Conservation (phyloP, 2,888 invertebrate species). For the Liodrosophila aerea region DNA sequence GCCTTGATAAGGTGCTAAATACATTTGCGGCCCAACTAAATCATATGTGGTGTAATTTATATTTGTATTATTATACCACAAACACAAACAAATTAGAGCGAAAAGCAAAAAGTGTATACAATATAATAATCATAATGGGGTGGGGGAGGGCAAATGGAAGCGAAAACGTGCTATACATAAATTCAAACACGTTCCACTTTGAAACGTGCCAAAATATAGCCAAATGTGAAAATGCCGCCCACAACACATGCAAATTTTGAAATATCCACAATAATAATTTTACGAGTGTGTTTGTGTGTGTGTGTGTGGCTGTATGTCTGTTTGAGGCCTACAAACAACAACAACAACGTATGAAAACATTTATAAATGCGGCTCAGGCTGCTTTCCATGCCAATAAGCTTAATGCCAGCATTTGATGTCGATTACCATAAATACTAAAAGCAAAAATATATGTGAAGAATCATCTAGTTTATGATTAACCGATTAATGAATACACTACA, state of each 20-base stretch:
- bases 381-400: conserved; percentile 71
- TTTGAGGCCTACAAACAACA: conserved; percentile 38
- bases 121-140: not conserved
- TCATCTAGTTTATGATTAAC: not conserved
- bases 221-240: conserved; percentile 41
- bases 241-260: conserved; percentile 41
- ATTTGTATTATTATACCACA: conserved; percentile 5
- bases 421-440: conserved; percentile 71
- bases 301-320: conserved; percentile 10
- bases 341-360: conserved; percentile 42
- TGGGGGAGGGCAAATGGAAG: not conserved
- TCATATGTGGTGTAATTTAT: conserved; percentile 16
- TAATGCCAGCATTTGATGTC: conserved; percentile 72
- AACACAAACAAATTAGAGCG: conserved; percentile 41
- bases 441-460: conserved; percentile 13
- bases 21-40: conserved; percentile 18
- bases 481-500: not conserved
- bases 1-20: conserved; percentile 60
- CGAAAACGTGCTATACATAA: conserved; percentile 56
- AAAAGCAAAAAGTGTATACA: not conserved
- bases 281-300: conserved; percentile 10
- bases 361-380: conserved; percentile 36
- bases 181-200: conserved; percentile 53
- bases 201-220: conserved; percentile 50
- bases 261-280: conserved; percentile 34